Evolutionary conservation across 2,888 invertebrate species (phyloP).

Genomic region (Flabesymbios commensalis): DNA sequence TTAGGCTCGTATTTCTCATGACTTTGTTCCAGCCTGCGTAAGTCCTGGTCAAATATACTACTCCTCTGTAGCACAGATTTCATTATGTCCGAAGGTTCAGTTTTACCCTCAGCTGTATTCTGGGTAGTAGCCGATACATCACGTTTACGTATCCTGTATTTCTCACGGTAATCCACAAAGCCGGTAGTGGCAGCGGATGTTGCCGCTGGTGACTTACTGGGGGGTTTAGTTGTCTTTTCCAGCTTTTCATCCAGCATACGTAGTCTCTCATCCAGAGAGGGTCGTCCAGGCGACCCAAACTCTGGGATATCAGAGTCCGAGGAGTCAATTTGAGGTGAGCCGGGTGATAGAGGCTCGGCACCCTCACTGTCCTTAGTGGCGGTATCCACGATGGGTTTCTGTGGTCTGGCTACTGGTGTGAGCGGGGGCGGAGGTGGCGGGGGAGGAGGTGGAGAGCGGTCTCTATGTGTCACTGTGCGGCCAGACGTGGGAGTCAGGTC

Average conservation of each 20-base stretch:
- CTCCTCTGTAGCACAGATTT: conserved; percentile 88
- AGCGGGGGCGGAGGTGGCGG: too few species aligned
- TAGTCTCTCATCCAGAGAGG: conserved; percentile 86
- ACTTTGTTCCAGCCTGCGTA: conserved; percentile 80
- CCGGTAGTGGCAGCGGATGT: background rate
- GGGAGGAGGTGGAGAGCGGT: too few species aligned
- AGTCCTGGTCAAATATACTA: conserved; percentile 93
- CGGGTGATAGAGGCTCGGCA: too few species aligned
- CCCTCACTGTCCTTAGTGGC: too few species aligned
- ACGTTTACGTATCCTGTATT: conserved; percentile 19
- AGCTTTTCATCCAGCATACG: conserved; percentile 90
- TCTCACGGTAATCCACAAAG: conserved; percentile 33
- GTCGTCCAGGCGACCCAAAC: conserved; percentile 36
- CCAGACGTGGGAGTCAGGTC: too few species aligned
- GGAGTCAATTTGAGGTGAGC: background rate
- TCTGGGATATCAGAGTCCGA: conserved; percentile 12
- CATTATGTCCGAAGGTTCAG: conserved; percentile 89
- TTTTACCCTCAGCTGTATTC: background rate
- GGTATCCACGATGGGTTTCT: too few species aligned
- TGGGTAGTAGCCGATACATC: background rate
- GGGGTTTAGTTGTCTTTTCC: conserved; percentile 53
- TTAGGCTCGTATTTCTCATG: too few species aligned
- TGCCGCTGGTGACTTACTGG: background rate
- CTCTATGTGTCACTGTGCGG: too few species aligned
- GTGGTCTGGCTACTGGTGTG: too few species aligned